These are phyloP conservation scores for Tanytarsus gracilentus DNA, from an alignment of 2,888 invertebrate species.

Conservation along the genomic window DNA sequence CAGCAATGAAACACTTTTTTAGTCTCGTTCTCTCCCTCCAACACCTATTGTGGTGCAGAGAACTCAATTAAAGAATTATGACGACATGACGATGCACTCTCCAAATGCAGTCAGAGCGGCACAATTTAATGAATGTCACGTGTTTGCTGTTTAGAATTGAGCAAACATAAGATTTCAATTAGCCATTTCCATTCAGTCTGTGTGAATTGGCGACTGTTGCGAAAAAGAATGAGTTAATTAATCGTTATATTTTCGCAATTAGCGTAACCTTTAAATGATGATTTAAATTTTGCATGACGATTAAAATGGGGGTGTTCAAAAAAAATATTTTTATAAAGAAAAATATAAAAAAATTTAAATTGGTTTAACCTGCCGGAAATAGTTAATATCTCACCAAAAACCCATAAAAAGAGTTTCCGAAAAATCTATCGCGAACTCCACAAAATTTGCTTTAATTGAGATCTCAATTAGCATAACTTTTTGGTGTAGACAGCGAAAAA, in stretches of 20 bases:
- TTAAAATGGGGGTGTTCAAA: no score
- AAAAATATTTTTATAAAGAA: neutral
- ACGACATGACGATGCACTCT: no score
- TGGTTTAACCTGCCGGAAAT: neutral
- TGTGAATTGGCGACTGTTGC: neutral
- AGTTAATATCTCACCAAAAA: no score
- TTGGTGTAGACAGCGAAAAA: neutral
- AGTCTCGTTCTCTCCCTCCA: no score
- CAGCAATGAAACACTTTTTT: no score
- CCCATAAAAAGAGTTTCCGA: no score
- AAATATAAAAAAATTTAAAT: neutral
- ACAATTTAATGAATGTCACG: no score
- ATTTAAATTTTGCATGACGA: no score
- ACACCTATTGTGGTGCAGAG: no score
- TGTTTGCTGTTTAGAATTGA: neutral
- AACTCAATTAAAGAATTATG: no score
- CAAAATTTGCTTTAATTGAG: neutral
- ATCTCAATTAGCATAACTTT: neutral
- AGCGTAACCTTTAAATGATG: neutral
- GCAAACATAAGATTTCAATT: conserved; percentile 21
- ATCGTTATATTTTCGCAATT: conserved; percentile 13
- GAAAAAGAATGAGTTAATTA: conserved; percentile 10
- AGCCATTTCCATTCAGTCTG: neutral
- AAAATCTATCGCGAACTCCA: neutral
- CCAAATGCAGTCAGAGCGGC: no score